A percentile compares a stretch with the other conserved stretches of the same genome.
These are phyloP conservation scores for Aphaenogaster floridana DNA, from an alignment of 1,140 invertebrate genomes.

Conservation along the genomic window DNA sequence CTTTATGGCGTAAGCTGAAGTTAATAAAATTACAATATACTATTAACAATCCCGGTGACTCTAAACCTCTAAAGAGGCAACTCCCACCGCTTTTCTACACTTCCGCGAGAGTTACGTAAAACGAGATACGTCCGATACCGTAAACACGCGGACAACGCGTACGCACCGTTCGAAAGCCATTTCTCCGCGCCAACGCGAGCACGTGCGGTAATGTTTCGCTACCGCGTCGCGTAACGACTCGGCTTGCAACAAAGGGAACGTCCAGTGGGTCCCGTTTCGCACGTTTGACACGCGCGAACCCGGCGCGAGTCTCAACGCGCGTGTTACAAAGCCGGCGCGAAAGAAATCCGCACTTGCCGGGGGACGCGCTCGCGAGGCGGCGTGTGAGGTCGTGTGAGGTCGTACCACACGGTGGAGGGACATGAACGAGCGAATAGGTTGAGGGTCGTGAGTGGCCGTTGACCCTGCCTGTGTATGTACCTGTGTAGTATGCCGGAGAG, in stretches of 20 bases:
- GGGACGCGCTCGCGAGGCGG: slow-evolving; percentile 18
- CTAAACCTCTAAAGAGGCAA: not conserved
- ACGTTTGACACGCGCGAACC: slow-evolving; percentile 46
- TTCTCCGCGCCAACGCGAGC: slow-evolving; percentile 8
- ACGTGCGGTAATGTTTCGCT: slow-evolving; percentile 22
- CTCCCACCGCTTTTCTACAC: not conserved
- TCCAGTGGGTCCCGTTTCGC: slow-evolving; percentile 43
- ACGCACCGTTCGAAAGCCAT: not conserved
- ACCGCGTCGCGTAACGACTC: slow-evolving; percentile 30
- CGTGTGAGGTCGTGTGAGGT: slow-evolving; percentile 67
- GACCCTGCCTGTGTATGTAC: slow-evolving; percentile 79
- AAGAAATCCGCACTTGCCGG: slow-evolving; percentile 46
- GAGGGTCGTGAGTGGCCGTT: slow-evolving; percentile 85
- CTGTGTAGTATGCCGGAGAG: slow-evolving; percentile 57
- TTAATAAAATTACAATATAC: too few species aligned
- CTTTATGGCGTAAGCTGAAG: too few species aligned
- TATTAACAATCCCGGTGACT: not conserved
- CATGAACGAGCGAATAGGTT: slow-evolving; percentile 83
- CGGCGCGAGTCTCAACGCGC: slow-evolving; percentile 25
- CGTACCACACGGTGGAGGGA: slow-evolving; percentile 70
- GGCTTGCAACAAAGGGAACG: slow-evolving; percentile 12
- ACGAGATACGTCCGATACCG: not conserved
- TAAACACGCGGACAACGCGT: slow-evolving; percentile 11
- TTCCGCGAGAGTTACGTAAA: slow-evolving; percentile 23
- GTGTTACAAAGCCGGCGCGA: slow-evolving; percentile 35